Evolutionary conservation across 2,797 vertebrate species (phyloP), one percentile per base, ranked within the genome.

Genomic region (Oceanodroma leucorhoa): DNA sequence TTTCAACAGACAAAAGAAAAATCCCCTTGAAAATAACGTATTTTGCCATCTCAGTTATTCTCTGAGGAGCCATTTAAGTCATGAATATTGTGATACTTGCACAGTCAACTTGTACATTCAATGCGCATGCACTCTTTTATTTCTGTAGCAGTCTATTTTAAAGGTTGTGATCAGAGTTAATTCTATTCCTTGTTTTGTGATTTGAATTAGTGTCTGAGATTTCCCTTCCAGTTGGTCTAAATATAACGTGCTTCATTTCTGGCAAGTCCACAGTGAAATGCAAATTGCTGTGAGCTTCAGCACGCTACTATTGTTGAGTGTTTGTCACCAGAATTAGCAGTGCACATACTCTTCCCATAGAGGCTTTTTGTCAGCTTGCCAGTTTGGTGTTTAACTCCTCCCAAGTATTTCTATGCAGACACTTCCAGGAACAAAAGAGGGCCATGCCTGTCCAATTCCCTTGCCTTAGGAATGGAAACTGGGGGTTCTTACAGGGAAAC

Each of bases 261-360:
- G 94, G 94, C 94, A 87, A 96, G 80, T 57, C 83, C 91, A 51
- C 89, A 94, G 85, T 72, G 85, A 85, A 75, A 95, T 79, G 93
- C 80, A 96, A 95, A 96, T 93, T 58, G 65, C 87, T 55, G 61
- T 20, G 69, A 90, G 93, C 91, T 94, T 79, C 95, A 84, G 94
- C 91, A 93, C 27, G 17, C 79, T 91, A 36, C 94, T 93, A 88
- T 95, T 96, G 93, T 93, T 83, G 92, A 84, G 91, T 71, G 91
- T 86, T 93, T 95, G 93, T 94, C 94, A 91, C 89, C 89, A 95
- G 91, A 97, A 94, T 91, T 93, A 95, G 96, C 78, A 94, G 86
- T 30, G 72, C 91, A 89, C 93, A 85, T 45, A 66, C 83, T 90
- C 93, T 90, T 76, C 91, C 89, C 93, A 95, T n/a, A 76, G 88